Evolutionary conservation across 2,797 vertebrate genomes (phyloP).

Genomic region (Danio albolineatus): DNA sequence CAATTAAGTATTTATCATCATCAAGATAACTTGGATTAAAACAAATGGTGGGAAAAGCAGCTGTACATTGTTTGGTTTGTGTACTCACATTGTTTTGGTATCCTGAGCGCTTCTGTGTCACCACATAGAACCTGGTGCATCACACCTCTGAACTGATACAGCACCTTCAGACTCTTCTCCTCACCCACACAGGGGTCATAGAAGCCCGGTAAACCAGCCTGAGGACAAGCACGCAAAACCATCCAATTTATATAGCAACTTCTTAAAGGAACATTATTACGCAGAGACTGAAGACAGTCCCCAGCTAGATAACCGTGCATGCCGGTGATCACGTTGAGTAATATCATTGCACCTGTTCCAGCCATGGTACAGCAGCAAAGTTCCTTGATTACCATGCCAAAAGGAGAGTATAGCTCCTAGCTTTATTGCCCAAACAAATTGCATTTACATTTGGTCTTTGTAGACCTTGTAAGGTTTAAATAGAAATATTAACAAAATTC

Average conservation of each 20-base stretch:
- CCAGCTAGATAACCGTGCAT: no score
- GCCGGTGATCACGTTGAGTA: no score
- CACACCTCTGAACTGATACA: slow-evolving; percentile 98
- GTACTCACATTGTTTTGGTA: slow-evolving; percentile 99
- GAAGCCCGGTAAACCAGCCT: slow-evolving; percentile 96
- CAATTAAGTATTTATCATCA: neutral
- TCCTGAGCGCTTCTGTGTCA: slow-evolving; percentile 93
- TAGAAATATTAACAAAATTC: no score
- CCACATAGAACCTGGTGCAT: slow-evolving; percentile 96
- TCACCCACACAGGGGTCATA: slow-evolving; percentile 97
- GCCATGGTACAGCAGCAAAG: no score
- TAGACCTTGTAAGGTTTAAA: no score
- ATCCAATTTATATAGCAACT: slow-evolving; percentile 23
- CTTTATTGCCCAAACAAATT: no score
- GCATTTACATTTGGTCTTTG: no score
- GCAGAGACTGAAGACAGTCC: no score
- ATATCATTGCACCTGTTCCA: no score
- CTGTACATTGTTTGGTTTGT: neutral
- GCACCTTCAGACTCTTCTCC: slow-evolving; percentile 96
- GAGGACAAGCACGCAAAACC: slow-evolving; percentile 53
- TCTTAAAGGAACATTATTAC: slow-evolving; percentile 56
- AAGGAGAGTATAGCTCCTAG: no score
- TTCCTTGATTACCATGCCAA: no score
- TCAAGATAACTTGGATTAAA: neutral
- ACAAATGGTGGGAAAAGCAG: neutral